Evolutionary conservation across 2,797 vertebrate species (phyloP).

Genomic region (Eutrigla gurnardus): DNA sequence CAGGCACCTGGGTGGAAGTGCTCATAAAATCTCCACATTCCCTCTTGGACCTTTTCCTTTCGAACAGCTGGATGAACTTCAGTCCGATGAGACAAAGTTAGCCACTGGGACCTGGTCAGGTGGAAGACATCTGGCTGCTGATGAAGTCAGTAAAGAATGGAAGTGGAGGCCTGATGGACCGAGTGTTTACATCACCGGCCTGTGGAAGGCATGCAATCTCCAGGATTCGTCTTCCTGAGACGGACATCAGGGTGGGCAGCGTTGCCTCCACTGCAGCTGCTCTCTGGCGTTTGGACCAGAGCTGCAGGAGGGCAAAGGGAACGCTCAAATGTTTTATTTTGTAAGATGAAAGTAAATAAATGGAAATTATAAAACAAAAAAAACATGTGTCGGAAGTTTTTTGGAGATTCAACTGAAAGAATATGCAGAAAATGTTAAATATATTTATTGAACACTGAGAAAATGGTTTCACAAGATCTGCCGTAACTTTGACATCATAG

Average conservation of each 20-base stretch:
- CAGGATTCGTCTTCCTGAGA: constrained; percentile 26
- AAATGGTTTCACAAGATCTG: constrained; percentile 28
- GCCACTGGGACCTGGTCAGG: constrained; percentile 30
- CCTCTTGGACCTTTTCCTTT: constrained; percentile 4
- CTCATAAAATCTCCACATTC: constrained; percentile 19
- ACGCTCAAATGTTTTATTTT: constrained; percentile 55
- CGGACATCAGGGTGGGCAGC: constrained; percentile 24
- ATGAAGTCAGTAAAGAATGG: constrained; percentile 24
- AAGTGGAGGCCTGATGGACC: constrained; percentile 18
- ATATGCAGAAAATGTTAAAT: background rate
- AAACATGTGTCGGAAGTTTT: background rate
- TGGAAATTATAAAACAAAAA: constrained; percentile 51
- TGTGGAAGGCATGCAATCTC: constrained; percentile 31
- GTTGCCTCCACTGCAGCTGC: constrained; percentile 44
- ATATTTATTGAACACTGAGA: constrained; percentile 51
- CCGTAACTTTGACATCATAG: background rate
- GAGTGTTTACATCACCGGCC: constrained; percentile 35
- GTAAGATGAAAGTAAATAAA: constrained; percentile 59
- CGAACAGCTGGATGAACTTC: constrained; percentile 44
- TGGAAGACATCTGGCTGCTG: constrained; percentile 53
- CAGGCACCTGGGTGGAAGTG: constrained; percentile 9
- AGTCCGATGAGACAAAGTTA: background rate
- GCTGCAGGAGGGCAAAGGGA: constrained; percentile 55
- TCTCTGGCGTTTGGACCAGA: constrained; percentile 54
- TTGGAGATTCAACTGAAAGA: background rate